A percentile compares a stretch with the other conserved stretches of the same genome.
phyloP scores from a whole-genome alignment of 2,113 vertebrate genomes.

The Ranitomeya imitator region DNA sequence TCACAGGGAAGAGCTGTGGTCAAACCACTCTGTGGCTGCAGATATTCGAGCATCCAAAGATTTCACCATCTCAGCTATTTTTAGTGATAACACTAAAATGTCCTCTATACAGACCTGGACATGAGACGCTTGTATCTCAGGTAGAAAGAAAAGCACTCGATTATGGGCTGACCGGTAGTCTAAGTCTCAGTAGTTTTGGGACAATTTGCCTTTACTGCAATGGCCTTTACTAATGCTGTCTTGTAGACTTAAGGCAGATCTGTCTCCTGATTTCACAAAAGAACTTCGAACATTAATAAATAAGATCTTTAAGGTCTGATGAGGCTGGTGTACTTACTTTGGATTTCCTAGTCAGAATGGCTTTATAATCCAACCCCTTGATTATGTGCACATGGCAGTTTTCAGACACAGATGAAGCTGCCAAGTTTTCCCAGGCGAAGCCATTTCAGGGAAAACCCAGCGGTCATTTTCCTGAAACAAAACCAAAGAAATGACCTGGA shows the following conservation, averaged over 20 bases:
- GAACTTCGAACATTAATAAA: no score
- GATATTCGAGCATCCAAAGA: background rate
- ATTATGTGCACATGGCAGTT: no score
- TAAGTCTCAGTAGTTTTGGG: background rate
- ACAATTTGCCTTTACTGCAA: background rate
- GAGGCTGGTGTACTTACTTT: no score
- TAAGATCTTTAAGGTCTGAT: no score
- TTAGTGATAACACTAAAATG: constrained; percentile 30
- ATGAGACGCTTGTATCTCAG: background rate
- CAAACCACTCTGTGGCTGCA: background rate
- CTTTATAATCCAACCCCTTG: no score
- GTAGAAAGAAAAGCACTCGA: background rate
- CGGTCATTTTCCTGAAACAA: no score
- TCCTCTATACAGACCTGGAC: background rate
- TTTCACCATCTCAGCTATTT: background rate
- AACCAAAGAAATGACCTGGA: no score
- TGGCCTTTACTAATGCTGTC: background rate
- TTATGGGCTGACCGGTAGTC: background rate
- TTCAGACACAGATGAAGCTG: no score
- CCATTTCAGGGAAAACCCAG: no score
- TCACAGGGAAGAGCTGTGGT: background rate
- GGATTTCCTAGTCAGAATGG: no score
- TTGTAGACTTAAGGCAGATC: background rate
- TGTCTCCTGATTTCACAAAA: no score
- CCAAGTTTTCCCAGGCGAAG: no score